phyloP scores from a whole-genome alignment of 2,888 invertebrate species.

The Myopa tessellatipennis region DNA sequence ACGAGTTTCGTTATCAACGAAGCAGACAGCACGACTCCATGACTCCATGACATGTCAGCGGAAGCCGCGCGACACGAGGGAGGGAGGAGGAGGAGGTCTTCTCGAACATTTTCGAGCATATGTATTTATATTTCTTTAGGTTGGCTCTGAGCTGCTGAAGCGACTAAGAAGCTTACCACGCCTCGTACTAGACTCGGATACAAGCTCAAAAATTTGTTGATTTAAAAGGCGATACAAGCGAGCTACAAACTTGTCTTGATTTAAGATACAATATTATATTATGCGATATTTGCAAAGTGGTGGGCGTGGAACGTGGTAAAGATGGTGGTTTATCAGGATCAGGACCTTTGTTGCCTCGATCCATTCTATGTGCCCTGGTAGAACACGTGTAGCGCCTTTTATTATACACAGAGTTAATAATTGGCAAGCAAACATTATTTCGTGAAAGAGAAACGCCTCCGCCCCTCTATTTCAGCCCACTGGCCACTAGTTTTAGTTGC shows the following conservation, averaged over 20 bases:
- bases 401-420: not conserved
- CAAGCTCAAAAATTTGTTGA: too few relatives aligned
- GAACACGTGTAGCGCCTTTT: not conserved
- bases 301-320: not conserved
- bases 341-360: not conserved
- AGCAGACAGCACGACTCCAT: constrained; percentile 35
- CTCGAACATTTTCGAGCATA: too few relatives aligned
- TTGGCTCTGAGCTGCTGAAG: too few relatives aligned
- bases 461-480: not conserved
- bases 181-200: too few relatives aligned
- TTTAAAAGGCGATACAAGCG: too few relatives aligned
- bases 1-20: constrained; percentile 4
- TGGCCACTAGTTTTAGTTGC: not conserved
- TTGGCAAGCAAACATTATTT: not conserved
- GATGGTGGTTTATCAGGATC: not conserved
- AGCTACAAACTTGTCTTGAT: too few relatives aligned
- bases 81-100: not conserved
- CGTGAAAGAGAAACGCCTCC: not conserved
- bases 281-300: too few relatives aligned
- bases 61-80: not conserved
- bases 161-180: too few relatives aligned
- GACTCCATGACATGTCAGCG: not conserved
- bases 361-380: not conserved
- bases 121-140: too few relatives aligned
- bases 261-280: too few relatives aligned